These are phyloP conservation scores for Sternotherus odoratus DNA, from an alignment of 2,797 vertebrate species.

Conservation along the genomic window DNA sequence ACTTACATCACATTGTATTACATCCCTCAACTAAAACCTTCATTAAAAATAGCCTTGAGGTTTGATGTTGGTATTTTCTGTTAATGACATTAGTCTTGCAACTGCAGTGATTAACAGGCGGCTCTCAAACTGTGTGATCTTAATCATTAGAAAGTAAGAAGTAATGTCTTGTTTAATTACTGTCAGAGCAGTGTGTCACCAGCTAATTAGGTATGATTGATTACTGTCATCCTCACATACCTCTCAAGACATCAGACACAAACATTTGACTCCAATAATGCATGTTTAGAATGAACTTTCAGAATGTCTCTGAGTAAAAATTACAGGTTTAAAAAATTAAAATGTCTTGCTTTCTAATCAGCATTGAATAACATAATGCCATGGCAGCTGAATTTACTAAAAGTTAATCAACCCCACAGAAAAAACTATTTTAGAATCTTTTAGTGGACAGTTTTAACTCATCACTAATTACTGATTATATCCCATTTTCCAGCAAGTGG, in stretches of 20 bases:
- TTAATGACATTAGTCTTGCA: slow-evolving; percentile 59
- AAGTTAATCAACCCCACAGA: background rate
- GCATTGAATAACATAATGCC: background rate
- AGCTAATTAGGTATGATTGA: slow-evolving; percentile 75
- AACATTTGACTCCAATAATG: slow-evolving; percentile 35
- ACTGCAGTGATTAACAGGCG: slow-evolving; percentile 67
- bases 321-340: background rate
- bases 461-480: background rate
- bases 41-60: slow-evolving; percentile 32
- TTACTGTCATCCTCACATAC: slow-evolving; percentile 62
- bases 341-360: background rate
- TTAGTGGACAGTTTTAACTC: background rate
- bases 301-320: slow-evolving; percentile 3
- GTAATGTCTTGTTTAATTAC: slow-evolving; percentile 73
- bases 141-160: slow-evolving; percentile 70
- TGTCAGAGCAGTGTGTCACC: slow-evolving; percentile 55
- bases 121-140: slow-evolving; percentile 62
- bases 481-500: background rate
- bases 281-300: slow-evolving; percentile 38
- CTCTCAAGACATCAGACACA: slow-evolving; percentile 58
- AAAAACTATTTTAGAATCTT: background rate
- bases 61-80: slow-evolving; percentile 29
- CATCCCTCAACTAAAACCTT: background rate
- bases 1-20: background rate
- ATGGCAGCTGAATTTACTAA: background rate